These are phyloP conservation scores for Pemphredon lugubris DNA, from an alignment of 2,888 invertebrate species.

Conservation along the genomic window DNA sequence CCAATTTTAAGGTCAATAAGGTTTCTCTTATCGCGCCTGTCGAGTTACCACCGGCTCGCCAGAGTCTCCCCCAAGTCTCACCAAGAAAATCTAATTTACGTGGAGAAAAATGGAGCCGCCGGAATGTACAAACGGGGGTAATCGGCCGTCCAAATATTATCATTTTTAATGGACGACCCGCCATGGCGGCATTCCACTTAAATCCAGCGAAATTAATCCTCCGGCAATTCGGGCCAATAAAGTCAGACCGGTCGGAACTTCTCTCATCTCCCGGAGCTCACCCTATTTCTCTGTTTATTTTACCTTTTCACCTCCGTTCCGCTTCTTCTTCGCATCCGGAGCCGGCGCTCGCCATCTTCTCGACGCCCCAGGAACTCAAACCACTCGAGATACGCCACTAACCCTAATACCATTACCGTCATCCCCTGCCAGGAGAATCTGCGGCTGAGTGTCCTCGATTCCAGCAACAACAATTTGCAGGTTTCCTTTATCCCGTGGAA, in stretches of 20 bases:
- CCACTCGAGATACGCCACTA: constrained; percentile 70
- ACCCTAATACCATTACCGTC: constrained; percentile 71
- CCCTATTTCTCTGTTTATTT: constrained; percentile 62
- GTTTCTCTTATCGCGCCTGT: constrained; percentile 34
- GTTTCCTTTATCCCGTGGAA: constrained; percentile 56
- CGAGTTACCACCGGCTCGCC: constrained; percentile 10
- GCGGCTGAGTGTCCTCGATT: constrained; percentile 65
- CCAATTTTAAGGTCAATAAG: constrained; percentile 50
- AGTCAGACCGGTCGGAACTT: constrained; percentile 36
- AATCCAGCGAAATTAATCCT: constrained; percentile 67
- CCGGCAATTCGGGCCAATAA: constrained; percentile 65
- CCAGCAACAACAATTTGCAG: constrained; percentile 66
- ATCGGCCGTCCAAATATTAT: constrained; percentile 61
- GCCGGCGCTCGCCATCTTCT: constrained; percentile 34
- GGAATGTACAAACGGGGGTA: constrained; percentile 40
- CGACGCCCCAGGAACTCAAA: constrained; percentile 35
- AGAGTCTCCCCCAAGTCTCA: constrained; percentile 14
- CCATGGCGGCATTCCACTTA: constrained; percentile 46
- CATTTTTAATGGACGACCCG: constrained; percentile 58
- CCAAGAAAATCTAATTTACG: constrained; percentile 45
- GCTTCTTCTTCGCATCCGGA: constrained; percentile 38
- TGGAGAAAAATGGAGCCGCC: constrained; percentile 28
- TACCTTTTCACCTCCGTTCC: constrained; percentile 57
- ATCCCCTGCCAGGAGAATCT: constrained; percentile 51
- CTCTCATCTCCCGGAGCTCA: constrained; percentile 18